These are phyloP conservation scores for Tenthredo scrophulariae DNA, from an alignment of 2,888 invertebrate genomes.

Conservation along the genomic window DNA sequence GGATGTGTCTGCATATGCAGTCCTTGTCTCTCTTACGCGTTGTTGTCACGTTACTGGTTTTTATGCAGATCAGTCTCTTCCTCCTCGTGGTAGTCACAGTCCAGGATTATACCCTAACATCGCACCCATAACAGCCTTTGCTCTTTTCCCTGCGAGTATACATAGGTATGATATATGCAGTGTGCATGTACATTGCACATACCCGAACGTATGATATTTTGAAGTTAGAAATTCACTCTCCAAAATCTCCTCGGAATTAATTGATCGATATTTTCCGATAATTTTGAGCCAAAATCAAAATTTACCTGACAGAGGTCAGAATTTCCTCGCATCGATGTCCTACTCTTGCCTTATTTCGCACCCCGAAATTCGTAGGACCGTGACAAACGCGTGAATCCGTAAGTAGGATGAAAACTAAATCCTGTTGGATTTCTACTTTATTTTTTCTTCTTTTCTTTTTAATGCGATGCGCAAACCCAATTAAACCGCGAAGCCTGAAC, in stretches of 20 bases:
- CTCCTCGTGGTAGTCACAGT: background rate
- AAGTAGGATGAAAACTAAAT: slow-evolving; percentile 71
- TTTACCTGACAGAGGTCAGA: no score
- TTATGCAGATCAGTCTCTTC: slow-evolving; percentile 48
- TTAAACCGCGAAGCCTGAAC: slow-evolving; percentile 69
- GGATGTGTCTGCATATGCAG: background rate
- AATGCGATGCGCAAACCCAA: slow-evolving; percentile 74
- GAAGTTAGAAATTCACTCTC: background rate
- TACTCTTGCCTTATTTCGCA: background rate
- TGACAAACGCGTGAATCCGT: slow-evolving; percentile 71
- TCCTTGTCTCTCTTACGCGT: background rate
- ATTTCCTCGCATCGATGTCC: no score
- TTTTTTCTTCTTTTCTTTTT: slow-evolving; percentile 61
- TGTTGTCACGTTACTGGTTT: slow-evolving; percentile 40
- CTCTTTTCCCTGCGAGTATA: slow-evolving; percentile 29
- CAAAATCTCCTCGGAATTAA: background rate
- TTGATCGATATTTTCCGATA: no score
- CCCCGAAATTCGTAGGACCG: slow-evolving; percentile 65
- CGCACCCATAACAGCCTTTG: background rate
- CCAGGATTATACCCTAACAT: background rate
- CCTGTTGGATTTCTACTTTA: background rate
- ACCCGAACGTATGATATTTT: background rate
- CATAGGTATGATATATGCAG: background rate
- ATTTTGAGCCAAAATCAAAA: no score
- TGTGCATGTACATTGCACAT: background rate